These are phyloP conservation scores for Mormyrus hasselquistii DNA, from an alignment of 2,797 vertebrate species.

Conservation along the genomic window DNA sequence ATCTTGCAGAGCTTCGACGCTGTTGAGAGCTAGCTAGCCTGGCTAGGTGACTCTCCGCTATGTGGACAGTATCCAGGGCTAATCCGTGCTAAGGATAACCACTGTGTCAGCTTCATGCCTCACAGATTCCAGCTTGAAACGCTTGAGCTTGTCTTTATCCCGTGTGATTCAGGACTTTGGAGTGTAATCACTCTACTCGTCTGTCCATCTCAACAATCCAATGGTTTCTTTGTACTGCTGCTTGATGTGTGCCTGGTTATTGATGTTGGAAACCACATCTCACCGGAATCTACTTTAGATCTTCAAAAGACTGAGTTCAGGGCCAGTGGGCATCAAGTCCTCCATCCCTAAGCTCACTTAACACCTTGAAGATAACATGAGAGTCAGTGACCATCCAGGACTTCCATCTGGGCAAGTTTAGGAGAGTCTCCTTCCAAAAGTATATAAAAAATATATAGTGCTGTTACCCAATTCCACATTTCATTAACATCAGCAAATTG, in stretches of 20 bases:
- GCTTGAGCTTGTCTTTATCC: background rate
- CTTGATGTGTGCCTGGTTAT: background rate
- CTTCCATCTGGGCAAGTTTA: background rate
- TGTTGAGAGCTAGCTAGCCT: background rate
- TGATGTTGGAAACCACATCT: background rate
- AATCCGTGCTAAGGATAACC: background rate
- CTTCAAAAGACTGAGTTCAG: slow-evolving; percentile 11
- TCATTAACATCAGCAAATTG: background rate
- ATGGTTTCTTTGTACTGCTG: background rate
- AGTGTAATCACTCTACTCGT: background rate
- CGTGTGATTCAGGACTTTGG: background rate
- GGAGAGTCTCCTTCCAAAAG: background rate
- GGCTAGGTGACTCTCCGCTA: background rate
- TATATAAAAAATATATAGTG: background rate
- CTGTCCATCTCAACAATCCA: background rate
- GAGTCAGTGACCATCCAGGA: background rate
- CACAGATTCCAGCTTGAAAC: background rate
- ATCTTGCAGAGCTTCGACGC: background rate
- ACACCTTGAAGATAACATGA: background rate
- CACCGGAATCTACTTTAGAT: background rate
- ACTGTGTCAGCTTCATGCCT: background rate
- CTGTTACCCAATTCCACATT: background rate
- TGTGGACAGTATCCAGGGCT: background rate
- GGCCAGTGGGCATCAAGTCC: background rate
- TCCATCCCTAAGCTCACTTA: background rate